Evolutionary conservation across 2,113 vertebrate genomes (phyloP), one percentile per base, ranked within the genome.

Genomic region (Camelus dromedarius): DNA sequence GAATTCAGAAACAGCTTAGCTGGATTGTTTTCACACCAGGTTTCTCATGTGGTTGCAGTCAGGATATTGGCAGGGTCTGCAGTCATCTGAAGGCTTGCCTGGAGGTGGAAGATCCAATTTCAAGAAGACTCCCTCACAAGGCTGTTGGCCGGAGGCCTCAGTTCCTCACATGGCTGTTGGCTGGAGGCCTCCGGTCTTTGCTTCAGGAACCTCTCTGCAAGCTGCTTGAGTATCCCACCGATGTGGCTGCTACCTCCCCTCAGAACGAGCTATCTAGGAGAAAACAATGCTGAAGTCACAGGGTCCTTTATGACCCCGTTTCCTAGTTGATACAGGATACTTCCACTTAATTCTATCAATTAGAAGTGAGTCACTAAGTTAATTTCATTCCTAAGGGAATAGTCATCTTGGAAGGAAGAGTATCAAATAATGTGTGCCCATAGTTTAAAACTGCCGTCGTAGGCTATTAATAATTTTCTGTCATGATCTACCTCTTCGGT

Each of bases 311-410:
- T 88, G 70, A 92, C 70, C 52, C 50, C 48, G 50, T 80, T 75
- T 89, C 60, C 75, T 60, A 84, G 84, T 80, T 87, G 66, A 93
- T 62, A 75, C 52, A 56, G 11, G 8, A 22, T 83, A 70, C 52
- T 96, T 84, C n/a, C 54, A 92, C 54, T 94, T 88, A 62, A 89
- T 81, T 64, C 82, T 92, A 32, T 52, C 89, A 92, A 93, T 95
- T 80, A 73, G 67, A 92, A 93, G 19, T 89, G 62, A 89, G 28
- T 95, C 86, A 75, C 83, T 89, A 89, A 83, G 62, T 46, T 79
- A 64, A 90, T 48, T 96, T 46, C 26, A 62, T 35, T 62, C 19
- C 50, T 56, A 48, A 66, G 24, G n/a, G 16, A 38, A 90, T 92
- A 92, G n/a, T 92, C 30, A 56, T 84, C 38, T 80, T 50, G 54